Percentiles rank a stretch among this genome's conserved stretches.
phyloP scores from a whole-genome alignment of 2,888 invertebrate species.

The Rhorus exstirpatorius region DNA sequence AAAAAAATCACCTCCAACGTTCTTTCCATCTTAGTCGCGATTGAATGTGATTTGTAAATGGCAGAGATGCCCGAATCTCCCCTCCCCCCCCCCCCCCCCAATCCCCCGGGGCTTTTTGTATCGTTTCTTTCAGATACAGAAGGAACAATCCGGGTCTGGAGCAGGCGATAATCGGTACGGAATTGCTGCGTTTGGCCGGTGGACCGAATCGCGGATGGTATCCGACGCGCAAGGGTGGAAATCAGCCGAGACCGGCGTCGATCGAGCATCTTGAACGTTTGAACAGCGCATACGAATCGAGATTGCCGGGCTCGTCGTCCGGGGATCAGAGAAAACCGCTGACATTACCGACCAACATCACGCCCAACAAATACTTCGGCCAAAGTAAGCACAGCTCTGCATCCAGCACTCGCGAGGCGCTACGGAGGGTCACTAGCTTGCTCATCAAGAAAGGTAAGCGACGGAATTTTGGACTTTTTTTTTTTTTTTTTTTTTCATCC shows the following conservation, averaged over 20 bases:
- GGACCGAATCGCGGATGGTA: slow-evolving; percentile 95
- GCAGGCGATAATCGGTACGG: slow-evolving; percentile 91
- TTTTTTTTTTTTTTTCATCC: background rate
- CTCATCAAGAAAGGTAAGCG: slow-evolving; percentile 93
- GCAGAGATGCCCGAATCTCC: too few species aligned
- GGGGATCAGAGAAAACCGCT: slow-evolving; percentile 91
- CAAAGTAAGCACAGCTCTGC: slow-evolving; percentile 92
- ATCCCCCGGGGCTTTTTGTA: too few species aligned
- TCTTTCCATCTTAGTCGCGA: background rate
- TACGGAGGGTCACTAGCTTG: slow-evolving; percentile 95
- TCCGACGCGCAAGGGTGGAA: slow-evolving; percentile 87
- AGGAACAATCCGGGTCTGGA: slow-evolving; percentile 86
- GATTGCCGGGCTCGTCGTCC: slow-evolving; percentile 86
- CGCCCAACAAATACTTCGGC: slow-evolving; percentile 93
- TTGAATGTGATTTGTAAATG: too few species aligned
- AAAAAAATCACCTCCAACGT: background rate
- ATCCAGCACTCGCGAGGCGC: slow-evolving; percentile 90
- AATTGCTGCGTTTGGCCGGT: slow-evolving; percentile 92
- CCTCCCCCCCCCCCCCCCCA: too few species aligned
- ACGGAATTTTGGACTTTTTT: slow-evolving; percentile 76
- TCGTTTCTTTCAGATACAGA: slow-evolving; percentile 82
- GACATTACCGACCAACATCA: slow-evolving; percentile 95
- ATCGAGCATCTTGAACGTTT: slow-evolving; percentile 94
- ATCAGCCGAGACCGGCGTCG: slow-evolving; percentile 92
- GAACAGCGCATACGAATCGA: slow-evolving; percentile 84